phyloP scores from a whole-genome alignment of 2,888 invertebrate genomes.

The Drosophila kanekoi region DNA sequence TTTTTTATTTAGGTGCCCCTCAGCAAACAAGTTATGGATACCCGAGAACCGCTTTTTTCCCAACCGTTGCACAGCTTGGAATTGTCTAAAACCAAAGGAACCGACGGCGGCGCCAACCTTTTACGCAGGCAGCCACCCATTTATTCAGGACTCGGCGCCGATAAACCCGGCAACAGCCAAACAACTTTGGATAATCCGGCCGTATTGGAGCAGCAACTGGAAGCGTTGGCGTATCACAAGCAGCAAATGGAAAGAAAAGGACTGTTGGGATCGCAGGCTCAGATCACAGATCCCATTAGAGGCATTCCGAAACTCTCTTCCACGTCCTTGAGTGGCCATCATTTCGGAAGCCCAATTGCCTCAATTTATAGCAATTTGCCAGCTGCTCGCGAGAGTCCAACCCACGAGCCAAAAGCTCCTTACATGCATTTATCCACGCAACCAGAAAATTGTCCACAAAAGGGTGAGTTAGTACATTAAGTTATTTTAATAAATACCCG shows the following conservation, averaged over 20 bases:
- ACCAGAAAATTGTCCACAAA: conserved; percentile 14
- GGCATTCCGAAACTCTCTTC: conserved; percentile 70
- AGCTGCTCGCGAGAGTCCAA: background rate
- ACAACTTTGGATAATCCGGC: conserved; percentile 84
- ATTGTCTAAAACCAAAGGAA: conserved; percentile 12
- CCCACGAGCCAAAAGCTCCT: conserved; percentile 2
- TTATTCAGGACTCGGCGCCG: conserved; percentile 44
- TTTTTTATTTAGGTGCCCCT: conserved; percentile 88
- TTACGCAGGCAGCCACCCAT: conserved; percentile 65
- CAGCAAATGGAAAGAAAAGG: conserved; percentile 84
- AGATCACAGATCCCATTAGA: conserved; percentile 6
- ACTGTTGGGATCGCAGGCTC: conserved; percentile 54
- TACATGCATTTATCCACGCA: too few species aligned
- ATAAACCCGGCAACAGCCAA: conserved; percentile 60
- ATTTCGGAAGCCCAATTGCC: conserved; percentile 1
- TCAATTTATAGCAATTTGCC: conserved; percentile 40
- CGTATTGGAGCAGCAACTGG: conserved; percentile 83
- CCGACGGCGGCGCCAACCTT: conserved; percentile 16
- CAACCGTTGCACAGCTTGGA: conserved; percentile 87
- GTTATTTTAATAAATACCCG: too few species aligned
- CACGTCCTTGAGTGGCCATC: conserved; percentile 50
- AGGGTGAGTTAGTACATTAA: conserved; percentile 23
- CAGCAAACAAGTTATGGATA: conserved; percentile 89
- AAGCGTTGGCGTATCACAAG: conserved; percentile 85
- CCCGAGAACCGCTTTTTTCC: conserved; percentile 91